Base-by-base conservation (phyloP, 2,797 vertebrate species). In the Hypotaenidia philippensis region DNA sequence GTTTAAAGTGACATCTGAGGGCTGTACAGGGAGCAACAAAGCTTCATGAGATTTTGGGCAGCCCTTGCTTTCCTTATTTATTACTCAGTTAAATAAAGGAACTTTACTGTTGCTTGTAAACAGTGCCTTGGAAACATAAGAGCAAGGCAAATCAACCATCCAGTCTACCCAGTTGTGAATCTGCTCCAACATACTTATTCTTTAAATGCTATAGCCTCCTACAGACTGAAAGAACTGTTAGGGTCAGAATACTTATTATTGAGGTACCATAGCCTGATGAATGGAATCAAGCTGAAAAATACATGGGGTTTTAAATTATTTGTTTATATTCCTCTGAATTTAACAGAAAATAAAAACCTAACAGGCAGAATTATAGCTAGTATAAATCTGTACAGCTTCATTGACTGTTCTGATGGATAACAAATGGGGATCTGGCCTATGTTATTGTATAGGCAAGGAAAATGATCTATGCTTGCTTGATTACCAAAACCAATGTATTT, bases 301-400 rank as follows among this genome's bases (percentile, higher is more conserved):
- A 41, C 31, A 41, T 23, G 16, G 79, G 52, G 36, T 9, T 77
- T 86, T 82, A 72, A 87, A 74, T 40, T 87, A 52, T 90, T 95
- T 95, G 64, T 87, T 95, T 88, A 69, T 81, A 83, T 81, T 88
- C 34, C 26, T 75, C 80, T 76, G 57, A 86, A 92, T 92, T 84
- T 87, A 94, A 64, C 19, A 45, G 52, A 87, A 89, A 94, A 60
- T 82, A 89, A 92, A 88, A 92, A 65, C 45, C 76, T 86, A 83
- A 85, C 69, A 71, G 38, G 16, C 45, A 93, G 68, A 95, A 93
- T 92, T 94, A 86, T 68, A 89, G 26, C 23, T 63, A 17, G 20
- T 72, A 81, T 79, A 90, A 84, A 94, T 79, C 68, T 40, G 13
- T 27, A 60, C 32, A 87, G 2, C 15, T 89, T 81, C 31, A 56